A percentile compares a stretch with the other conserved stretches of the same genome.
These are phyloP conservation scores for Plebejus melissa DNA, from an alignment of 2,888 invertebrate genomes.

Conservation along the genomic window DNA sequence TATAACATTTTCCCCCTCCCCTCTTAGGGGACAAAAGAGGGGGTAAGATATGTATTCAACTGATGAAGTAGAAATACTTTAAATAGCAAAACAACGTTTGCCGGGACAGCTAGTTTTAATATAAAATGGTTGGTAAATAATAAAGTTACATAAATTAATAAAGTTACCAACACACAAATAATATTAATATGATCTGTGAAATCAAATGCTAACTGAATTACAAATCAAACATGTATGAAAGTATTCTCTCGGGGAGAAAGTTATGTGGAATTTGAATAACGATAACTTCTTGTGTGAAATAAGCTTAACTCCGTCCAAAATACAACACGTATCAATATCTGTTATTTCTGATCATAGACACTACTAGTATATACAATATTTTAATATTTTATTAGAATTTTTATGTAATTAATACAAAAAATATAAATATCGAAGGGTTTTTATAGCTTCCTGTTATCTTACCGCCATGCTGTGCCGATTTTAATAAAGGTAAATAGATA, in stretches of 20 bases:
- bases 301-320: not conserved
- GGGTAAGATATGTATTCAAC: too few relatives aligned
- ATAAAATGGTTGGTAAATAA: not conserved
- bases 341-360: not conserved
- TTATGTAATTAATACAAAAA: too few relatives aligned
- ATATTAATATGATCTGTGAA: not conserved
- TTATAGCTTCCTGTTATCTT: too few relatives aligned
- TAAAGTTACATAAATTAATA: not conserved
- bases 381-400: too few relatives aligned
- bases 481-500: too few relatives aligned
- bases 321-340: not conserved
- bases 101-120: too few relatives aligned
- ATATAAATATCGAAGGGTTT: too few relatives aligned
- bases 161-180: not conserved
- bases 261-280: conserved; percentile 3
- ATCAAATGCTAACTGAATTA: conserved; percentile 26
- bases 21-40: too few relatives aligned
- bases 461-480: too few relatives aligned
- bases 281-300: conserved; percentile 1
- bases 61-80: too few relatives aligned
- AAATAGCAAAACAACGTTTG: too few relatives aligned
- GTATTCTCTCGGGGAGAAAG: conserved; percentile 1
- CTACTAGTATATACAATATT: not conserved
- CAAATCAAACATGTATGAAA: conserved; percentile 22
- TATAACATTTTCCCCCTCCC: too few relatives aligned